Conservation (phyloP, 1,140 invertebrate genomes). For the Diplogasteroides magnus region DNA sequence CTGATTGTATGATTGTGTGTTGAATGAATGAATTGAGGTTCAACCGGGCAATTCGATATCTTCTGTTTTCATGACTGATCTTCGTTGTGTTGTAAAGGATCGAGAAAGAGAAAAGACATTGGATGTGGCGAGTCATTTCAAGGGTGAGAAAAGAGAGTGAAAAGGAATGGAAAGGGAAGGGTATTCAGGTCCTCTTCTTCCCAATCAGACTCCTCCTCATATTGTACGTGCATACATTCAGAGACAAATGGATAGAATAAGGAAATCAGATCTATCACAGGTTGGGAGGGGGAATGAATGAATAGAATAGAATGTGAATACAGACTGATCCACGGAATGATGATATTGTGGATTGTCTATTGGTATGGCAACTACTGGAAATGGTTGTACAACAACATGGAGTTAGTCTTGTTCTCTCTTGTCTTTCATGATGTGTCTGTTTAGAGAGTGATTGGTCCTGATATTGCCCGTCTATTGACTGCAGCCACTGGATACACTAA, state of each 20-base stretch:
- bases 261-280: conserved; percentile 14
- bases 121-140: conserved; percentile 18
- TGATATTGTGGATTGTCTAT: conserved; percentile 16
- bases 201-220: conserved; percentile 16
- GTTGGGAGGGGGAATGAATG: conserved; percentile 8
- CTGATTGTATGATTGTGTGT: background rate
- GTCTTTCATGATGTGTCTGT: background rate
- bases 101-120: background rate
- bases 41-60: conserved; percentile 14
- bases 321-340: background rate
- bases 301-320: background rate
- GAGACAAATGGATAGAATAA: conserved; percentile 20
- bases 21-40: conserved; percentile 9
- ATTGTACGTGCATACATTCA: conserved; percentile 20
- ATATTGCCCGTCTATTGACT: conserved; percentile 20
- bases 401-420: conserved; percentile 7
- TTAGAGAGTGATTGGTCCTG: conserved; percentile 23
- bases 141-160: conserved; percentile 8
- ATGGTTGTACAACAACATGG: conserved; percentile 26
- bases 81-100: background rate
- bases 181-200: conserved; percentile 18
- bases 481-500: background rate
- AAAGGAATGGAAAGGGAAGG: background rate
- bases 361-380: conserved; percentile 25
- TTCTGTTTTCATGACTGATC: conserved; percentile 14